Evolutionary conservation across 2,113 vertebrate genomes (phyloP).

Genomic region (Equus przewalskii): DNA sequence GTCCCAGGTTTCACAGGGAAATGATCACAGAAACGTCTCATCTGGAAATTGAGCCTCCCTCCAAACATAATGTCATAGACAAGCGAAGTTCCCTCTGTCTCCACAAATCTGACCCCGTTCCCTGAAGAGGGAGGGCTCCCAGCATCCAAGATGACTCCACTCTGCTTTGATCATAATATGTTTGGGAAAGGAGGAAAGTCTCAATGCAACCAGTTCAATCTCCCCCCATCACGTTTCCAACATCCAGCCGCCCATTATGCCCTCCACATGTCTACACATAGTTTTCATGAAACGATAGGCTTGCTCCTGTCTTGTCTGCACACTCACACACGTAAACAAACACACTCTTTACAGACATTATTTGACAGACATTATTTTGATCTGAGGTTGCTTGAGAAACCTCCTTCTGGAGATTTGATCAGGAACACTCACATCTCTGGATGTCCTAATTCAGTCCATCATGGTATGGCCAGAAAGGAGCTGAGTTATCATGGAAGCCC

Average conservation of each 20-base stretch:
- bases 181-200: background rate
- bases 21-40: background rate
- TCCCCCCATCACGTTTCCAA: background rate
- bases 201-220: background rate
- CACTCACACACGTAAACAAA: background rate
- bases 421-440: background rate
- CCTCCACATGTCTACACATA: background rate
- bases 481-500: background rate
- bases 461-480: background rate
- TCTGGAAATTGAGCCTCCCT: background rate
- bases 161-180: background rate
- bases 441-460: background rate
- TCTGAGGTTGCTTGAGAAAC: background rate
- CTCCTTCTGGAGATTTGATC: background rate
- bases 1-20: background rate
- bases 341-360: background rate
- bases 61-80: background rate
- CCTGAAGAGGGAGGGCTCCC: background rate
- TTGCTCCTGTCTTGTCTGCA: background rate
- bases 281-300: background rate
- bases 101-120: background rate
- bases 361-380: background rate
- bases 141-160: background rate
- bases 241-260: fast-evolving
- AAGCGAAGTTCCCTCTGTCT: background rate